Evolutionary conservation across 2,797 vertebrate genomes (phyloP), one percentile per base, ranked within the genome.

Genomic region (Crypturellus tataupa): DNA sequence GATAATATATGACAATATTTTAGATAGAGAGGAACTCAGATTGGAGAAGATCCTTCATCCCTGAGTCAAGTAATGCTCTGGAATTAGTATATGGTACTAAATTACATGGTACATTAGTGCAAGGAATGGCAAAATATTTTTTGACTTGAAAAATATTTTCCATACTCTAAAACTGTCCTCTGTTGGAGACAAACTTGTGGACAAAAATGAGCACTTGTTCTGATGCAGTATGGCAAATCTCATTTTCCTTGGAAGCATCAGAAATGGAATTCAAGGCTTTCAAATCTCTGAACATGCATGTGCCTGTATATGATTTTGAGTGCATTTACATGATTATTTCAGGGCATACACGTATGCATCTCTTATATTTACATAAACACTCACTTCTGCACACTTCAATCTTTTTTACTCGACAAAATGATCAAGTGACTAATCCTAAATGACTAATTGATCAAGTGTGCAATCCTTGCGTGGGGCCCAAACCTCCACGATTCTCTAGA

Each of bases 311-410:
- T 56, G 5, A 12, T 65, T 85, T 69, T 49, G 44, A 64, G 20
- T 62, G 8, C 33, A 79, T 86, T 72, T 40, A 56, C 35, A 14
- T 33, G 10, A n/a, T 44, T 78, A 69, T 58, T 67, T 71, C 46
- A 4, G 19, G 20, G 8, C 37, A 40, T 0, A 1, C 46, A n/a
- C 63, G 6, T 60, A 39, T 39, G 23, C 11, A 16, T 35, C 42
- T 72, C 17, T 69, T 55, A 55, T 51, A 58, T 40, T 40, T 70
- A 40, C 5, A 11, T 39, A 65, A 64, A 39, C 31, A 19, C 8
- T 29, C 21, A 21, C 55, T 53, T 56, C 10, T 58, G 53, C 42
- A 25, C 33, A n/a, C 24, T 53, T 84, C 3, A 23, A 14, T 37
- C 37, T 53, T 51, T 39, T 33, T 49, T 47, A 27, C n/a, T 15